Conservation (phyloP, 1,140 invertebrate genomes). For the Portunus trituberculatus region DNA sequence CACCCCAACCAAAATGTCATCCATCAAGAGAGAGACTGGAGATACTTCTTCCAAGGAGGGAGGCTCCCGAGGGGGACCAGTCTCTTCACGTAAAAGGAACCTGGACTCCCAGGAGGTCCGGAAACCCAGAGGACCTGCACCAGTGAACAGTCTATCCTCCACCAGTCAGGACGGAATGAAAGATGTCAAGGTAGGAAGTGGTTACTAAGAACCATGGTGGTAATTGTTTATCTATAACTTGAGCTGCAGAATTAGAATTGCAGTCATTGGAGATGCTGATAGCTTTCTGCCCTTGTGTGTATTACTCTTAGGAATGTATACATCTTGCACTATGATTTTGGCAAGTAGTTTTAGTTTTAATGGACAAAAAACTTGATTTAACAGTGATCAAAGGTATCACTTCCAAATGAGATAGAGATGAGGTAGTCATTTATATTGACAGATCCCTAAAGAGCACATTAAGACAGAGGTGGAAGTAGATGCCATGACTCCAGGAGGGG, state of each 20-base stretch:
- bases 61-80: neutral
- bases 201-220: neutral
- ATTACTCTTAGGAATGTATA: neutral
- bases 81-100: conserved; percentile 55
- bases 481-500: neutral
- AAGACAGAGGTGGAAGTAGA: conserved; percentile 41
- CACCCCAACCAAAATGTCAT: conserved; percentile 60
- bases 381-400: too few species aligned
- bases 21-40: conserved; percentile 52
- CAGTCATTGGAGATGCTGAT: too few species aligned
- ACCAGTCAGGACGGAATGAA: conserved; percentile 49
- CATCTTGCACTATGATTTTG: neutral
- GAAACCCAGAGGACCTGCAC: conserved; percentile 41
- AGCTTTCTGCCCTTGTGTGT: too few species aligned
- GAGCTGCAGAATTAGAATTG: too few species aligned
- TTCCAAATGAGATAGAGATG: too few species aligned
- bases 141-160: conserved; percentile 24
- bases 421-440: neutral
- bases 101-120: conserved; percentile 38
- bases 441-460: conserved; percentile 59
- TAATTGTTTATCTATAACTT: neutral
- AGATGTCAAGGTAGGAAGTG: conserved; percentile 49
- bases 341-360: neutral
- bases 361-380: too few species aligned
- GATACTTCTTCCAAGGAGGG: conserved; percentile 33